phyloP scores from a whole-genome alignment of 2,113 vertebrate genomes.

The Craseonycteris thonglongyai region DNA sequence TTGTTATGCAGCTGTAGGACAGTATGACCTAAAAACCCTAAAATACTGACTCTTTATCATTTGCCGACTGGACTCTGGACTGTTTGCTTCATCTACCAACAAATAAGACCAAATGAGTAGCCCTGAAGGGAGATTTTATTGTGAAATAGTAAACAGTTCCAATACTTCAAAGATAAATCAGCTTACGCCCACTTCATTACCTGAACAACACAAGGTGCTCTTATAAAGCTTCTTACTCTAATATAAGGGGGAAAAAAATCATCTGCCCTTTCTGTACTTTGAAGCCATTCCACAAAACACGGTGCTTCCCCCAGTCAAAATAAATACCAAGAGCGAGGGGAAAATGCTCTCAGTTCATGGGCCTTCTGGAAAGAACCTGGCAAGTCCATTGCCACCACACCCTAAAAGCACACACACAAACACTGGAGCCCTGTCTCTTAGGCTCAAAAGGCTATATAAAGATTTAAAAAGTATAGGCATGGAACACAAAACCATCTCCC shows the following conservation, averaged over 20 bases:
- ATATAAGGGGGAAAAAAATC: background rate
- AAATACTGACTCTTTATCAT: background rate
- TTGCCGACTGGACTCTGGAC: background rate
- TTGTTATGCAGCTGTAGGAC: rapidly evolving
- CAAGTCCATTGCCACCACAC: background rate
- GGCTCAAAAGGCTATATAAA: background rate
- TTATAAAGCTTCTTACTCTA: background rate
- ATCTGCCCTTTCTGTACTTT: background rate
- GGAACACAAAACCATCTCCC: background rate
- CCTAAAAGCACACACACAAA: background rate
- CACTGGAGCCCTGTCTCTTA: background rate
- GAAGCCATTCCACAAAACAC: background rate
- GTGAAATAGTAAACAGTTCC: background rate
- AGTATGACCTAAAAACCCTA: background rate
- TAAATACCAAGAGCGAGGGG: background rate
- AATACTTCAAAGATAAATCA: background rate
- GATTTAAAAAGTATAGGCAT: background rate
- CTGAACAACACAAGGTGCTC: background rate
- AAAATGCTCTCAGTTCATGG: background rate
- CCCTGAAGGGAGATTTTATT: background rate
- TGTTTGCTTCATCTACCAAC: background rate
- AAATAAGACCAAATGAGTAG: background rate
- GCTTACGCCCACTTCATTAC: background rate
- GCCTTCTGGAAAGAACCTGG: background rate
- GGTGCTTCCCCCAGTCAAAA: background rate